Base-by-base conservation (phyloP, 2,113 vertebrate genomes). In the Embiotoca jacksoni region DNA sequence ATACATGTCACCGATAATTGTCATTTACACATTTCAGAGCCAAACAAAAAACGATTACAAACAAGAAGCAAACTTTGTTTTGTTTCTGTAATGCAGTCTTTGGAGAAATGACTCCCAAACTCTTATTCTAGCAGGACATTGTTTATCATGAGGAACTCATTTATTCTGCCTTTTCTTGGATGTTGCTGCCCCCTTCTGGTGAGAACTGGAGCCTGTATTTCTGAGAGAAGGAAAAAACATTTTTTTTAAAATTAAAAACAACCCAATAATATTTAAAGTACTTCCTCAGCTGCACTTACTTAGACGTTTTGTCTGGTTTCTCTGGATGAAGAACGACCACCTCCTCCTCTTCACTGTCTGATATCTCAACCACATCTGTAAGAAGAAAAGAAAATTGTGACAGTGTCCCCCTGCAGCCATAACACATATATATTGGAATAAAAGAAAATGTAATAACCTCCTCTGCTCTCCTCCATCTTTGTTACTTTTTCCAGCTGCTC, bases 271-370 rank as follows among this genome's bases (percentile, higher is more conserved):
- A 7, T 2, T 7, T 13, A 41, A 41, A 8, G 39, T 10, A 41
- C 39, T 2, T 44, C 10, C 10, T 58, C 8, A 30, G 6, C 46
- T 49, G 0, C 10, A 14, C 69, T 93, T 93, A 98, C 96, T 94
- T 96, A 23, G 23, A 23, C 47, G 86, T 87, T 85, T 88, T 92
- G 32, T 78, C 78, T 62, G 82, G 6, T 23, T 84, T 82, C 72
- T 95, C 92, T 7, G 96, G 94, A 16, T 97, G 92, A 65, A 99
- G 92, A 82, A 99, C 95, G 70, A 99, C 85, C 58, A 97, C 96
- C 10, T 99, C 97, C 59, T 99, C 98, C 67, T 99, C 98, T 87
- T 99, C 98, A 2, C 95, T 99, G 86, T 98, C 98, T 0, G 97
- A 98, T 73, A 99, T 89, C 3, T 97, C 89, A 32, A 97, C 94